phyloP scores from a whole-genome alignment of 2,888 invertebrate species.

The Pimpla rufipes region DNA sequence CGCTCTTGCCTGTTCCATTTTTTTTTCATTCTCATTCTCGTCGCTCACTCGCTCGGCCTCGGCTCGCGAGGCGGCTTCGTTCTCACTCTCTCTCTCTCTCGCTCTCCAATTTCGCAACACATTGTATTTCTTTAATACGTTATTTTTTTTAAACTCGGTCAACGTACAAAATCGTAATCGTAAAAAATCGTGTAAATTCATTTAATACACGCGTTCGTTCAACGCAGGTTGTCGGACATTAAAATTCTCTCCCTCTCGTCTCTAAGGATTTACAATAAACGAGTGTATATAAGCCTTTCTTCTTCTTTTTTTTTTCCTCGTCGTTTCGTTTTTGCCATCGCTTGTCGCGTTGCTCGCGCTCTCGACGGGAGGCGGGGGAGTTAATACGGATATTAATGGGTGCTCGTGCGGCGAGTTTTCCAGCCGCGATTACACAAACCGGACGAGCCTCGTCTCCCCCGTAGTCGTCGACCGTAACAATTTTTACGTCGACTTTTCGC shows the following conservation, averaged over 20 bases:
- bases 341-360: conserved; percentile 6
- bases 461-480: conserved; percentile 26
- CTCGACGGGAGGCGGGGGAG: background rate
- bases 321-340: conserved; percentile 36
- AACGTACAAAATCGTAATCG: conserved; percentile 79
- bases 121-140: conserved; percentile 63
- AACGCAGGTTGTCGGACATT: conserved; percentile 59
- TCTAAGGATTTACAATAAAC: conserved; percentile 66
- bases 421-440: conserved; percentile 18
- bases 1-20: conserved; percentile 13
- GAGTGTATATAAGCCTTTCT: conserved; percentile 59
- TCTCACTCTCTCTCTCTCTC: background rate
- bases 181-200: conserved; percentile 80
- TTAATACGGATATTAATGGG: conserved; percentile 22
- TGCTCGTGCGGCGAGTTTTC: conserved; percentile 20
- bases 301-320: conserved; percentile 34
- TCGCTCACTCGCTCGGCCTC: background rate
- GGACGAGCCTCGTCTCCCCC: conserved; percentile 26
- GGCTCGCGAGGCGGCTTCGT: no score
- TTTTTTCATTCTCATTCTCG: conserved; percentile 29
- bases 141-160: conserved; percentile 69
- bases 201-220: conserved; percentile 64
- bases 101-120: conserved; percentile 21
- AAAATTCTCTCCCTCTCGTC: conserved; percentile 40
- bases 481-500: conserved; percentile 28